Conservation (phyloP, 30 jellyfish, hydroid and myxozoan species). For the Cassiopea andromeda region DNA sequence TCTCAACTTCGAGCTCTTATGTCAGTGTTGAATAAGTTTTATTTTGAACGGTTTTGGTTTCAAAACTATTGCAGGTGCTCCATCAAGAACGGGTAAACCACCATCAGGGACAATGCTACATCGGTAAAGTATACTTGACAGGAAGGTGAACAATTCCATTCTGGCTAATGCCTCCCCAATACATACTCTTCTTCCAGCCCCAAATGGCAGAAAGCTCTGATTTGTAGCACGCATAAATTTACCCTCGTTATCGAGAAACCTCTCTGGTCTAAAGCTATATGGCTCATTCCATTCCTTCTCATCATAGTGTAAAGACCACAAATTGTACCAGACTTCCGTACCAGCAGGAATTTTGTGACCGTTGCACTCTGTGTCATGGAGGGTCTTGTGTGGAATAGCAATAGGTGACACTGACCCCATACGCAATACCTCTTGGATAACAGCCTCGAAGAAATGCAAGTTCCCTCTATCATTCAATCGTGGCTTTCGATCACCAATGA, state of each 20-base stretch:
- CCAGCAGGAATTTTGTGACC: constrained; percentile 77
- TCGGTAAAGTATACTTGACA: constrained; percentile 5
- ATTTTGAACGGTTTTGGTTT: too few relatives aligned
- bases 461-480: constrained; percentile 46
- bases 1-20: too few relatives aligned
- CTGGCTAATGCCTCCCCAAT: too few relatives aligned
- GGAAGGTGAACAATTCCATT: background rate
- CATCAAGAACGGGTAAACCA: background rate
- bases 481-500: constrained; percentile 76
- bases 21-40: background rate
- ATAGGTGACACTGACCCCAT: constrained; percentile 69
- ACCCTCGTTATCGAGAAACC: too few relatives aligned
- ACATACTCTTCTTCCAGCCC: too few relatives aligned
- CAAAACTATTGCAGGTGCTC: background rate
- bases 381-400: too few relatives aligned
- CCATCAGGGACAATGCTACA: background rate
- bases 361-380: too few relatives aligned
- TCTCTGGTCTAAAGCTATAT: constrained; percentile 62
- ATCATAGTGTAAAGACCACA: constrained; percentile 82
- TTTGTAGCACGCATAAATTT: constrained; percentile 49
- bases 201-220: constrained; percentile 57
- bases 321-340: constrained; percentile 61
- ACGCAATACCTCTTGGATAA: constrained; percentile 70
- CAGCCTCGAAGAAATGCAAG: constrained; percentile 63
- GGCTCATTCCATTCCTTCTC: too few relatives aligned